A percentile compares a stretch with the other conserved stretches of the same genome.
Evolutionary conservation across 2,888 invertebrate species (phyloP).

Genomic region (Boloria selene): DNA sequence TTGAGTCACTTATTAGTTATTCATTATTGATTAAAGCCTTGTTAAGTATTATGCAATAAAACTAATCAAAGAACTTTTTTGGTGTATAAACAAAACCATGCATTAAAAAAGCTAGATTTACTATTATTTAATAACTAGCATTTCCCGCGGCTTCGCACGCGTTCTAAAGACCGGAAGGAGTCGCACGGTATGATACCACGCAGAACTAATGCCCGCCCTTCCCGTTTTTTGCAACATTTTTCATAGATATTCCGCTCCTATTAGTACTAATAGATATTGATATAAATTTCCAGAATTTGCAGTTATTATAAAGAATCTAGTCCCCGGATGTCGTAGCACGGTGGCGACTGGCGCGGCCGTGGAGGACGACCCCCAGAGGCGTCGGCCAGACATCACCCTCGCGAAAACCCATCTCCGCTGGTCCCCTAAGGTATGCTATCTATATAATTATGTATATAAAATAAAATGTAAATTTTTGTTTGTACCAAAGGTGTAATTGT

Average conservation of each 20-base stretch:
- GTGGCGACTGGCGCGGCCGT: constrained; percentile 93
- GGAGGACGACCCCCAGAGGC: constrained; percentile 97
- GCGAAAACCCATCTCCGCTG: constrained; percentile 93
- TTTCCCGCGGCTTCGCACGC: too few relatives aligned
- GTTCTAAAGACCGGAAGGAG: too few relatives aligned
- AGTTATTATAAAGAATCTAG: constrained; percentile 90
- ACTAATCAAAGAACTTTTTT: too few relatives aligned
- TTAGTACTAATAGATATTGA: neutral
- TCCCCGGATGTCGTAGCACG: constrained; percentile 91
- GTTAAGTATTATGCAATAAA: too few relatives aligned
- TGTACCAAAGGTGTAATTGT: neutral
- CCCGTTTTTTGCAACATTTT: too few relatives aligned
- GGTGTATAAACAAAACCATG: too few relatives aligned
- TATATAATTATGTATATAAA: neutral
- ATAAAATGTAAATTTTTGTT: neutral
- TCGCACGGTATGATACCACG: too few relatives aligned
- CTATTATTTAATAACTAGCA: too few relatives aligned
- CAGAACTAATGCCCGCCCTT: too few relatives aligned
- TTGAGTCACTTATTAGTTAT: too few relatives aligned
- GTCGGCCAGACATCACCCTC: constrained; percentile 95
- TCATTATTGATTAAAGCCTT: too few relatives aligned
- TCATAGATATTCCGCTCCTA: neutral
- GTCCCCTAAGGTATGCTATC: constrained; percentile 90
- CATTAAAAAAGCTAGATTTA: too few relatives aligned
- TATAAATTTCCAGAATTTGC: constrained; percentile 88